These are phyloP conservation scores for Fulica atra DNA, from an alignment of 2,113 vertebrate species.

Conservation along the genomic window DNA sequence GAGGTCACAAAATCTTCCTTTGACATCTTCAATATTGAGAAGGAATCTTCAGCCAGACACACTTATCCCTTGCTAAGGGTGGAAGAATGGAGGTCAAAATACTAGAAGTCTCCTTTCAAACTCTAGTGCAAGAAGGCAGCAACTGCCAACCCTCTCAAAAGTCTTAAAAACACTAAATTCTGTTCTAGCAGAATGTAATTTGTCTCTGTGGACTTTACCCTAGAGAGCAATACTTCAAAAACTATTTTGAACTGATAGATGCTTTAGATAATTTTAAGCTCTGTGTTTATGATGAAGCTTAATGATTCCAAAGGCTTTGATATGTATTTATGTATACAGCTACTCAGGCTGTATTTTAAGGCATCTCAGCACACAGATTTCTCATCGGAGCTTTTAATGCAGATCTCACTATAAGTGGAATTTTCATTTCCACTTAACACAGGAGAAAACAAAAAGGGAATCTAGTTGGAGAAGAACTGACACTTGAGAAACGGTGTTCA, in stretches of 20 bases:
- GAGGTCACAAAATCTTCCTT: background rate
- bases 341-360: background rate
- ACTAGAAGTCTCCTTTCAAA: background rate
- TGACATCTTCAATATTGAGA: background rate
- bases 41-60: background rate
- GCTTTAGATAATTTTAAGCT: background rate
- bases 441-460: background rate
- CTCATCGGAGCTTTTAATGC: background rate
- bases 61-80: background rate
- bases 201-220: background rate
- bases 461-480: background rate
- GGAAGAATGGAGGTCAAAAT: background rate
- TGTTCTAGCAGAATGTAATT: background rate
- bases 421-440: background rate
- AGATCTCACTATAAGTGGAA: background rate
- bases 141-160: fast-evolving
- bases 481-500: background rate
- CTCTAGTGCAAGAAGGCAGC: background rate
- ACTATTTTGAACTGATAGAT: background rate
- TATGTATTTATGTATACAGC: fast-evolving
- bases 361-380: background rate
- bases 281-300: background rate
- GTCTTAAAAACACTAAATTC: background rate
- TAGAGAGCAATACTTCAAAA: background rate
- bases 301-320: background rate